phyloP scores from a whole-genome alignment of 2,113 vertebrate genomes.

The Atractosteus spatula region DNA sequence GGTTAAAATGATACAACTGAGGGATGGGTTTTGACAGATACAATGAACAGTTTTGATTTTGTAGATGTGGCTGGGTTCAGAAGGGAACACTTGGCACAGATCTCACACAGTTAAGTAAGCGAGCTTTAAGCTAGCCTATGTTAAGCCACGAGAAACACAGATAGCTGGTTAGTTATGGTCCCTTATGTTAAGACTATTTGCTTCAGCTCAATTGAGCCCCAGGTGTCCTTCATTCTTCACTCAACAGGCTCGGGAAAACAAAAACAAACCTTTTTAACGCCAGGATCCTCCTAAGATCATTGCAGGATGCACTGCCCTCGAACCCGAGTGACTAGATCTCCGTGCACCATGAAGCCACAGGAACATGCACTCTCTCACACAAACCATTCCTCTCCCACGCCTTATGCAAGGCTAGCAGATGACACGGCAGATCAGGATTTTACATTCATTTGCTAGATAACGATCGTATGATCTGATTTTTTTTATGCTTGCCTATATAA shows the following conservation, averaged over 20 bases:
- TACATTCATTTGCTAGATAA: background rate
- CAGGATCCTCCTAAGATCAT: background rate
- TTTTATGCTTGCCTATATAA: background rate
- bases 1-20: constrained; percentile 4
- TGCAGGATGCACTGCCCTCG: background rate
- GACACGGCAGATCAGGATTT: background rate
- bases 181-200: no score
- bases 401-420: background rate
- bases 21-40: constrained; percentile 15
- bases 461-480: background rate
- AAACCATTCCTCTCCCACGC: background rate
- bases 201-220: no score
- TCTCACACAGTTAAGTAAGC: constrained; percentile 1
- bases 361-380: no score
- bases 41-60: background rate
- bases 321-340: no score
- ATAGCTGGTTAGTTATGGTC: no score
- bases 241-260: background rate
- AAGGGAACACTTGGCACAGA: background rate
- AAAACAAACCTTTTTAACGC: no score
- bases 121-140: background rate
- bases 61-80: background rate
- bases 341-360: no score
- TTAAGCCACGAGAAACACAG: background rate
- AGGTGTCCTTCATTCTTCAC: background rate